Conservation (phyloP, 2,113 vertebrate species). For the Psephotus haematonotus region DNA sequence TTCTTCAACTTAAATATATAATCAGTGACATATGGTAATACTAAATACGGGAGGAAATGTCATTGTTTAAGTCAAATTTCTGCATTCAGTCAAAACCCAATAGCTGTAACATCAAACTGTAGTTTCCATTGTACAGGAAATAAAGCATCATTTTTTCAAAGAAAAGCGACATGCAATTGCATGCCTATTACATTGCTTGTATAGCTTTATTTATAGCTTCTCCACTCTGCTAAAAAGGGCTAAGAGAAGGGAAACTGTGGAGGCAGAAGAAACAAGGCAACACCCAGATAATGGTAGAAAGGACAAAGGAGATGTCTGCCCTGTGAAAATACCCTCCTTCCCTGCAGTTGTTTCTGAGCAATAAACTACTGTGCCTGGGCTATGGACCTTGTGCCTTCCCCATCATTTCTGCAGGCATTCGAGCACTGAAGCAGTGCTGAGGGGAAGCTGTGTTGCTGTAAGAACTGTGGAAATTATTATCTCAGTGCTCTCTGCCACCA, state of each 20-base stretch:
- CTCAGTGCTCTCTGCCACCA: background rate
- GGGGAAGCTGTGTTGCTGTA: background rate
- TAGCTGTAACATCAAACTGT: constrained; percentile 60
- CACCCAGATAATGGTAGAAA: background rate
- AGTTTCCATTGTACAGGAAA: constrained; percentile 61
- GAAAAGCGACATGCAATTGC: constrained; percentile 56
- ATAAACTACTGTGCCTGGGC: background rate
- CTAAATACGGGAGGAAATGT: constrained; percentile 58
- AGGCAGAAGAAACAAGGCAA: background rate
- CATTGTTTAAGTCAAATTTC: constrained; percentile 59
- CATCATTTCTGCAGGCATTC: background rate
- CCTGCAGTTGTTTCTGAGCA: background rate
- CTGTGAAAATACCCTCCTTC: background rate
- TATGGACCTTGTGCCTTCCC: background rate
- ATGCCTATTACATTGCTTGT: constrained; percentile 57
- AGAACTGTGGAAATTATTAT: background rate
- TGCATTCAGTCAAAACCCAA: constrained; percentile 60
- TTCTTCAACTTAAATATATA: constrained; percentile 67
- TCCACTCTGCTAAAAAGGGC: background rate
- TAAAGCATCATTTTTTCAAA: constrained; percentile 53
- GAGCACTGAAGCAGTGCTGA: background rate
- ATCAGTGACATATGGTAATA: constrained; percentile 69
- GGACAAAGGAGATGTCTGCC: background rate
- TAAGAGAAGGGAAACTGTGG: background rate
- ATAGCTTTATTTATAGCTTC: constrained; percentile 46